Conservation (phyloP, 2,113 vertebrate species). For the Nannobrachium achirus region DNA sequence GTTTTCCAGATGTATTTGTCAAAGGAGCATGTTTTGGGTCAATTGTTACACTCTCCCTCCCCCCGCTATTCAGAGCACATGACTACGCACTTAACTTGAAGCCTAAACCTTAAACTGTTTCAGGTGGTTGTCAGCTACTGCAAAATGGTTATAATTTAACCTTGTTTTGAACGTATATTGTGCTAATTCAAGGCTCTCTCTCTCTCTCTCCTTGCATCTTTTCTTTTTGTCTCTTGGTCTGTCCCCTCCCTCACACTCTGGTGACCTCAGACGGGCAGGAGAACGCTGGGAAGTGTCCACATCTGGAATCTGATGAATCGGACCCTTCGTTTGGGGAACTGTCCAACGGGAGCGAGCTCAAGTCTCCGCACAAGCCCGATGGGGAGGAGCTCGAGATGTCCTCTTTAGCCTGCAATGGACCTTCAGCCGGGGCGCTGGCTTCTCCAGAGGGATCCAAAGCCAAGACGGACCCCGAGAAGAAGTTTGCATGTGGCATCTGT, state of each 20-base stretch:
- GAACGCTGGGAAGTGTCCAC: constrained; percentile 93
- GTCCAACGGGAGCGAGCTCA: constrained; percentile 92
- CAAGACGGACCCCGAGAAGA: constrained; percentile 93
- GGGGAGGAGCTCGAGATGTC: constrained; percentile 84
- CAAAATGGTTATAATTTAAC: constrained; percentile 19
- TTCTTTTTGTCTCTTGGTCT: background rate
- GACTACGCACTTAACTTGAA: constrained; percentile 12
- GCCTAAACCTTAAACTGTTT: constrained; percentile 23
- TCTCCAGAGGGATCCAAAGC: constrained; percentile 87
- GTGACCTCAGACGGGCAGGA: constrained; percentile 79
- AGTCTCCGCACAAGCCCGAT: constrained; percentile 90
- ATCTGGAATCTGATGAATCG: constrained; percentile 95
- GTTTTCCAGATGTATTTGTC: background rate
- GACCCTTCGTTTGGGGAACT: constrained; percentile 92
- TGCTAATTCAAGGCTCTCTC: constrained; percentile 29
- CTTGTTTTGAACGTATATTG: background rate
- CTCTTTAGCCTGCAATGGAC: constrained; percentile 85
- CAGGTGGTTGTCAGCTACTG: constrained; percentile 43
- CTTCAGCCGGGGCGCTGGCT: constrained; percentile 47
- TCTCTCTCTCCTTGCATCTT: background rate
- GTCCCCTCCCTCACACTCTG: constrained; percentile 27
- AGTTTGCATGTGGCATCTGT: constrained; percentile 92
- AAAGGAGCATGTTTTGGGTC: background rate
- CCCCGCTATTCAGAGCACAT: background rate
- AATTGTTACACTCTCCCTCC: background rate